A percentile compares a stretch with the other conserved stretches of the same genome.
These are phyloP conservation scores for Anastrepha ludens DNA, from an alignment of 1,140 invertebrate species.

Conservation along the genomic window DNA sequence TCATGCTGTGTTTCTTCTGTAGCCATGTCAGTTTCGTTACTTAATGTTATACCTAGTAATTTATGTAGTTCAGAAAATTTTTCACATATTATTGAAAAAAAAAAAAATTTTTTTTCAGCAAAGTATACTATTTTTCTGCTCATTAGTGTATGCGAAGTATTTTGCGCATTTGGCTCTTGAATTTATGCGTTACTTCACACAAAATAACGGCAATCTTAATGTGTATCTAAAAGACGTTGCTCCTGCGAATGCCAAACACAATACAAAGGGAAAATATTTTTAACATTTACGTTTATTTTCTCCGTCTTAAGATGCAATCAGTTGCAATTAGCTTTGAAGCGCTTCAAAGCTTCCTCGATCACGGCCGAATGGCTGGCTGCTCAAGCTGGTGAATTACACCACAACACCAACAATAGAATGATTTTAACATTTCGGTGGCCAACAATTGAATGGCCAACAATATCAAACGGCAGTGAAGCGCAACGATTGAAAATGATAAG, in stretches of 20 bases:
- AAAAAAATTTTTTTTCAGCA: too few relatives aligned
- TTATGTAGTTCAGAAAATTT: too few relatives aligned
- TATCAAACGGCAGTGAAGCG: conserved; percentile 47
- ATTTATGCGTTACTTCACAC: conserved; percentile 4
- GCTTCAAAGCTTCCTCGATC: background rate
- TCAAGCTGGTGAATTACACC: background rate
- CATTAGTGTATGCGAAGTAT: background rate
- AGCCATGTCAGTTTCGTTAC: too few relatives aligned
- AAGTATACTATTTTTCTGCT: too few relatives aligned
- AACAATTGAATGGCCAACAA: background rate
- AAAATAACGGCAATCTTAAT: conserved; percentile 44
- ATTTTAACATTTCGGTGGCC: background rate
- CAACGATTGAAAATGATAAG: conserved; percentile 45
- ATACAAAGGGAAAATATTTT: background rate
- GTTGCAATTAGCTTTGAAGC: conserved; percentile 28
- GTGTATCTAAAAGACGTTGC: background rate
- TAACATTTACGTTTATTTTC: background rate
- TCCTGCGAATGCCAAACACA: background rate
- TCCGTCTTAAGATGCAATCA: background rate
- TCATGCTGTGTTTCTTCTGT: too few relatives aligned
- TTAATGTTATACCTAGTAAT: too few relatives aligned
- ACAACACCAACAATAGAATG: background rate
- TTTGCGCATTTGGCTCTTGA: background rate
- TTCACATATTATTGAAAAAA: too few relatives aligned
- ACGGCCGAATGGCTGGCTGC: background rate